These are phyloP conservation scores for Pseudotriccus pelzelni DNA, from an alignment of 2,797 vertebrate genomes.

Conservation along the genomic window DNA sequence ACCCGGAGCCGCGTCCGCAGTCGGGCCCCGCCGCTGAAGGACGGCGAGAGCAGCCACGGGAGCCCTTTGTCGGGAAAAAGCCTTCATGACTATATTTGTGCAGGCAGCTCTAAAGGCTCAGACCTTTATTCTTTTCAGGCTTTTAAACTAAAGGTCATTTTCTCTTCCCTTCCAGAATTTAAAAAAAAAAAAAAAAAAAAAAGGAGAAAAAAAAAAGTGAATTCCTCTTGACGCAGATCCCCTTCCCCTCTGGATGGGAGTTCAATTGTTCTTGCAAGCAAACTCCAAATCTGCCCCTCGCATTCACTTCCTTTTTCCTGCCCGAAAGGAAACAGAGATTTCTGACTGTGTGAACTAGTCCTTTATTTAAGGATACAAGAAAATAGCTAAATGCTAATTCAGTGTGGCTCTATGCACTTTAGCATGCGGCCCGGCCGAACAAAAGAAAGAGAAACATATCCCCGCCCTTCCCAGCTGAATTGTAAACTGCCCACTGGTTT, in stretches of 20 bases:
- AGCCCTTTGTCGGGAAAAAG: constrained; percentile 44
- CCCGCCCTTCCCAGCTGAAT: constrained; percentile 41
- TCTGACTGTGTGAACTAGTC: constrained; percentile 58
- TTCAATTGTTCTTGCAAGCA: constrained; percentile 89
- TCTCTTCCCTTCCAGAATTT: constrained; percentile 74
- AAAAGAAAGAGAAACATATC: constrained; percentile 49
- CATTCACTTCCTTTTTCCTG: constrained; percentile 96
- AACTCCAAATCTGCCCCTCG: constrained; percentile 80
- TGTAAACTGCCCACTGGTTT: neutral
- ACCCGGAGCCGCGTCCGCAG: fast-evolving
- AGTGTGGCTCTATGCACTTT: neutral
- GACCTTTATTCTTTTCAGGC: constrained; percentile 67
- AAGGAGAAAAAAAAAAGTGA: constrained; percentile 68
- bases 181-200: neutral
- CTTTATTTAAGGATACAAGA: constrained; percentile 55
- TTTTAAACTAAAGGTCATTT: constrained; percentile 81
- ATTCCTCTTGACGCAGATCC: constrained; percentile 91
- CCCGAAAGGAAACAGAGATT: constrained; percentile 84
- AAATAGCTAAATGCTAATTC: constrained; percentile 40
- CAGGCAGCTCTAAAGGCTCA: neutral
- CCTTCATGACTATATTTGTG: constrained; percentile 55
- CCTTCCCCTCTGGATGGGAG: constrained; percentile 85
- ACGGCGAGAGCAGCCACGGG: neutral
- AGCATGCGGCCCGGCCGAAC: constrained; percentile 1
- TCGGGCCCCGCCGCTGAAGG: fast-evolving